Evolutionary conservation across 2,113 vertebrate species (phyloP), one percentile per base, ranked within the genome.

Genomic region (Hippolais icterina): DNA sequence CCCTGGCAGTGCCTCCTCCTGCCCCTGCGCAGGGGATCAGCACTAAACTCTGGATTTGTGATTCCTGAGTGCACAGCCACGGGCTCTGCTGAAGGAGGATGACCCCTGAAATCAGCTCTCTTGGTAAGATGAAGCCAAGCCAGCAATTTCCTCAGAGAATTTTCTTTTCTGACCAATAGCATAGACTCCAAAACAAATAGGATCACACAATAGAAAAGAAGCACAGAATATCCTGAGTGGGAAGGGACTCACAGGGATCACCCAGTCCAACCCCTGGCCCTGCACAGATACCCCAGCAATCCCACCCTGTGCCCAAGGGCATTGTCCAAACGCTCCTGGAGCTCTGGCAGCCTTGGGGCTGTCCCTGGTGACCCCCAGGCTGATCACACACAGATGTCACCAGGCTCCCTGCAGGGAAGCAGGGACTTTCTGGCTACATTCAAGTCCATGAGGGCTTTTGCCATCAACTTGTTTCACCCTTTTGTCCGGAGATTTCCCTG

Each of bases 321-420:
- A 0, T 11, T 69, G 41, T 28, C 35, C 63, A 56, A 35, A 61
- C 0, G 0, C 8, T 35, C 8, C 70, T 68, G 22, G 35, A 69
- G 22, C 25, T 42, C 41, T 47, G 61, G 24, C 54, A 76, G 70
- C 47, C 54, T 28, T 27, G 41, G 70, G 63, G 27, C 54, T 70
- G 63, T 23, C 23, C 3, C 17, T 41, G 53, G 27, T 64, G 76
- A n/a, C 12, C 31, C 29, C 37, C 19, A 68, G 61, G 60, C 23
- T 11, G 31, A 49, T 19, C 29, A 22, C 23, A 44, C 5, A 19
- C 28, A 61, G 42, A 10, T 44, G 37, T 20, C 78, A 71, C 28
- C 37, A 64, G 35, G 42, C 27, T 35, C 33, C 15, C 27, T 20
- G n/a, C 53, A 92, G 15, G 19, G 14, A 46, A 60, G 56, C 39